Conservation (phyloP, 1,140 invertebrate species). For the Drosophila grimshawi region DNA sequence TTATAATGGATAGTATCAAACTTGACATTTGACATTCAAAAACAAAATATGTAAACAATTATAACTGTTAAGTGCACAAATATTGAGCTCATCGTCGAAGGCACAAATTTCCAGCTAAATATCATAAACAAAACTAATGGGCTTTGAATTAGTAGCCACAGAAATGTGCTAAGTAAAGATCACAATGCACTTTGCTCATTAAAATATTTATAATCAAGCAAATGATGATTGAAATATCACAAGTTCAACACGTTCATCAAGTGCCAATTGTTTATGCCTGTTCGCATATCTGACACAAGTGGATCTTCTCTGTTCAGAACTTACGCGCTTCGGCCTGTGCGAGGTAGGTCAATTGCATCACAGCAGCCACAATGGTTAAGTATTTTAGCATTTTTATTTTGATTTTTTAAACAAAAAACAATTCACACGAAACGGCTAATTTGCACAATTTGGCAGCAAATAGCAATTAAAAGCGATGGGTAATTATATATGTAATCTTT, state of each 20-base stretch:
- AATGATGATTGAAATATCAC: not conserved
- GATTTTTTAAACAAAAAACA: constrained; percentile 13
- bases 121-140: not conserved
- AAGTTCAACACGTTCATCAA: not conserved
- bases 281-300: not conserved
- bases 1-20: not conserved
- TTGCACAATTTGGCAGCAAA: constrained; percentile 5
- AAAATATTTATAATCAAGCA: not conserved
- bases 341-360: constrained; percentile 41
- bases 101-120: not conserved
- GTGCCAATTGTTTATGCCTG: not conserved
- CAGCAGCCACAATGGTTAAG: constrained; percentile 42
- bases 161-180: not conserved
- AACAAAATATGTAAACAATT: constrained; percentile 10
- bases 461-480: not conserved
- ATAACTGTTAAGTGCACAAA: not conserved
- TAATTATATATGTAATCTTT: constrained; percentile 11
- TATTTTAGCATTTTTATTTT: constrained; percentile 56
- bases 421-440: constrained; percentile 1
- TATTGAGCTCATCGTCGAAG: not conserved
- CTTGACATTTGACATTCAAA: constrained; percentile 45
- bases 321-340: constrained; percentile 63
- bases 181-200: not conserved
- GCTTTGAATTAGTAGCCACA: not conserved
- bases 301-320: constrained; percentile 16